Conservation (phyloP, 2,113 vertebrate genomes). For the Columba janthina region DNA sequence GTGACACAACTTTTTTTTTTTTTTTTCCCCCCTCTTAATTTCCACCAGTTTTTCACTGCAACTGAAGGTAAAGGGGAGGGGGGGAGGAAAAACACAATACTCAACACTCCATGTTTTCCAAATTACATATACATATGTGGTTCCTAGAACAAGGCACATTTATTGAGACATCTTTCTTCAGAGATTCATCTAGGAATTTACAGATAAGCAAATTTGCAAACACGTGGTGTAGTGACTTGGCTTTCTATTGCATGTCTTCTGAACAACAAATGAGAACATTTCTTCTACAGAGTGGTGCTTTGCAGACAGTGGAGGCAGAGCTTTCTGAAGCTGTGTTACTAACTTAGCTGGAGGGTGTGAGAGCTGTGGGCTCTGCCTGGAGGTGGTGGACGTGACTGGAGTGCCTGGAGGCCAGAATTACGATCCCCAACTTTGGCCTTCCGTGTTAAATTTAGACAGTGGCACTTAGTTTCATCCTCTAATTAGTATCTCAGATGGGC, state of each 20-base stretch:
- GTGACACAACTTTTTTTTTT: not conserved
- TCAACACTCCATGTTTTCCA: fast-evolving
- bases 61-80: not conserved
- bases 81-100: not conserved
- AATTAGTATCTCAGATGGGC: not conserved
- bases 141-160: not conserved
- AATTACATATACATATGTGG: not conserved
- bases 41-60: not conserved
- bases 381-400: not conserved
- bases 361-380: not conserved
- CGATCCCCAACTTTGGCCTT: not conserved
- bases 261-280: not conserved
- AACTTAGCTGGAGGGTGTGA: not conserved
- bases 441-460: constrained; percentile 38
- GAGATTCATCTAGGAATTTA: not conserved
- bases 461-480: constrained; percentile 1
- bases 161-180: not conserved
- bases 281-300: not conserved
- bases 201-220: not conserved
- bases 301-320: not conserved
- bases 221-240: not conserved
- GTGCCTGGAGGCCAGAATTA: not conserved
- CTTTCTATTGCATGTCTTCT: not conserved
- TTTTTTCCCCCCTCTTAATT: no score
- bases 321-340: not conserved